Evolutionary conservation across 2,113 vertebrate genomes (phyloP), one percentile per base, ranked within the genome.

Genomic region (Oryzias curvinotus): DNA sequence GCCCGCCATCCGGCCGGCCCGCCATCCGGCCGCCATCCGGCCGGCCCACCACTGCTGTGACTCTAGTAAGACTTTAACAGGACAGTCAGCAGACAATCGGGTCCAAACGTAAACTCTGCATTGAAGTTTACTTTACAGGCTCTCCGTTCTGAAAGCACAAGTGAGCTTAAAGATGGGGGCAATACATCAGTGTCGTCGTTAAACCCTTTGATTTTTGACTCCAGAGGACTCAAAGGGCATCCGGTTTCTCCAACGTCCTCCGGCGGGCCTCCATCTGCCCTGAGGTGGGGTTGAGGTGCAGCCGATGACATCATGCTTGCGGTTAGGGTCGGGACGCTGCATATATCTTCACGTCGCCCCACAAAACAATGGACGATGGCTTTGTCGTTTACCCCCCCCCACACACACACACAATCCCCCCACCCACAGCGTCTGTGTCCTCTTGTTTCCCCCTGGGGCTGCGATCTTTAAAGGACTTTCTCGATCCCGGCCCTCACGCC

Each of bases 281-380:
- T 60, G 65, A 55, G 61, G 61, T 47, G 64, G 42, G 53, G 30
- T 49, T 59, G 47, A 49, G 50, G 30, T 54, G 23, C 2, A 57
- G 62, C 44, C 19, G 50, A 26, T 21, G 21, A 28, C 62, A 61
- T 77, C 59, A 53, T 65, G 83, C 76, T 73, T 67, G 67, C 79
- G 82, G 87, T 90, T 88, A 87, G 65, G 72, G 65, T 21, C 26
- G 68, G 45, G 57, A 54, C 61, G 77, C 74, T 57, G 76, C 77
- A 65, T 79, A 68, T 78, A 84, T 81, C 68, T 68, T 57, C 44
- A 65, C 36, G 61, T 80, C 86, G 75, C 69, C 71, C 51, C 54
- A 23, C 57, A 69, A 86, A 83, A 89, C 88, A 89, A 88, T 85
- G 59, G 83, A 62, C 75, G 68, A 10, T 30, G 71, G 45, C 71